phyloP scores from a whole-genome alignment of 2,888 invertebrate genomes.

The Apamea anceps region DNA sequence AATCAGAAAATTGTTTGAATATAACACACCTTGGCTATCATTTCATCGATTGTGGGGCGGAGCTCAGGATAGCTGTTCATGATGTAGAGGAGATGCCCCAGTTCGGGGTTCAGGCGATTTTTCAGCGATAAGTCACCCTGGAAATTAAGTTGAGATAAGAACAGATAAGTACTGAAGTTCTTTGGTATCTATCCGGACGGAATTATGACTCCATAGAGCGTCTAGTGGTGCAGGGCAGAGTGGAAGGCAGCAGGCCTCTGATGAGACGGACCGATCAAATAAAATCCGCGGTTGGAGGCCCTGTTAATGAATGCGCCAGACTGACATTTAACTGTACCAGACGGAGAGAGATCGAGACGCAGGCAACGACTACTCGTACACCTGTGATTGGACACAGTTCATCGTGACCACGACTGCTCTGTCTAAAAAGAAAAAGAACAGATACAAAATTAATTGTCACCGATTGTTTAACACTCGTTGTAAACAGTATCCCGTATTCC shows the following conservation, averaged over 20 bases:
- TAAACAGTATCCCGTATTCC: background rate
- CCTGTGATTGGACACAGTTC: background rate
- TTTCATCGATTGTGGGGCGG: conserved; percentile 77
- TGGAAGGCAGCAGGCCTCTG: background rate
- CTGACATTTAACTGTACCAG: background rate
- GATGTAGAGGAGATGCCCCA: conserved; percentile 85
- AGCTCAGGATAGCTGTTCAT: conserved; percentile 83
- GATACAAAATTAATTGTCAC: background rate
- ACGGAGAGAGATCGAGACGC: background rate
- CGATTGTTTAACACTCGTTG: background rate
- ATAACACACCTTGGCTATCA: conserved; percentile 77
- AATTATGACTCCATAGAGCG: background rate
- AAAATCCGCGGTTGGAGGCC: background rate
- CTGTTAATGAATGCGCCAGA: background rate
- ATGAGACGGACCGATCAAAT: no score
- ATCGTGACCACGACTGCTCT: background rate
- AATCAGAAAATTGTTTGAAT: background rate
- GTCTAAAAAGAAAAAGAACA: background rate
- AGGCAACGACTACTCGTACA: background rate
- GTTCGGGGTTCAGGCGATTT: conserved; percentile 84
- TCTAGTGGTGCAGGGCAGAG: background rate
- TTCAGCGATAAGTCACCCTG: conserved; percentile 84
- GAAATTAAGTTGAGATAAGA: conserved; percentile 33
- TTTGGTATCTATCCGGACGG: background rate
- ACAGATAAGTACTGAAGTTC: background rate